Conservation (phyloP, 2,888 invertebrate species). For the Papilio protenor region DNA sequence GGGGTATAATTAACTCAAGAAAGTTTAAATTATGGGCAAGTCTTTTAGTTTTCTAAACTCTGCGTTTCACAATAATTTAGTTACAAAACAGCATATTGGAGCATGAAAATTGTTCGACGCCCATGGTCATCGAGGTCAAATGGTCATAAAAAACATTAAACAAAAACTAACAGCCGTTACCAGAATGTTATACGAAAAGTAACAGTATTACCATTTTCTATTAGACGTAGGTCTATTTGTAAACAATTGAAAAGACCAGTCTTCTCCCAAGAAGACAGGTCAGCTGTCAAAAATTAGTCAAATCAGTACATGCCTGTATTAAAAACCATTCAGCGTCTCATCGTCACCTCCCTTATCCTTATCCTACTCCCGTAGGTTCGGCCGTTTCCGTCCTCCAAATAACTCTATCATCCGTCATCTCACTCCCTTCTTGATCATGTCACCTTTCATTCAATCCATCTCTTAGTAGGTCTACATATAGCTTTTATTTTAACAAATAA, state of each 20-base stretch:
- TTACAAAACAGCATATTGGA: conserved; percentile 4
- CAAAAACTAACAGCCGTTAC: background rate
- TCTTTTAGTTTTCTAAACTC: background rate
- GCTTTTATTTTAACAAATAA: background rate
- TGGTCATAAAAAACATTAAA: background rate
- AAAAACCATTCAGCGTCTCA: too few relatives aligned
- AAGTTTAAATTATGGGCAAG: too few relatives aligned
- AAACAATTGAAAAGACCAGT: too few relatives aligned
- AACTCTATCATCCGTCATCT: too few relatives aligned
- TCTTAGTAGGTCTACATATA: background rate
- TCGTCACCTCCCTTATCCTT: too few relatives aligned
- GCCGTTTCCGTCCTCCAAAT: too few relatives aligned
- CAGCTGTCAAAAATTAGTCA: too few relatives aligned
- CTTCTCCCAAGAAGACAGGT: background rate
- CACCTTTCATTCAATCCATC: too few relatives aligned
- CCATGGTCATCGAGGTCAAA: conserved; percentile 8
- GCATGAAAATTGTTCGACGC: conserved; percentile 1
- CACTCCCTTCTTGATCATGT: too few relatives aligned
- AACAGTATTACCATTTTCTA: background rate
- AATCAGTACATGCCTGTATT: too few relatives aligned
- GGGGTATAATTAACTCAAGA: too few relatives aligned
- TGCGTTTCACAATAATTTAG: background rate
- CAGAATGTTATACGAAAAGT: background rate
- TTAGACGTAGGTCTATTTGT: background rate
- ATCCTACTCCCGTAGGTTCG: too few relatives aligned